Percentiles rank a stretch among this genome's conserved stretches.
Conservation (phyloP, 2,113 vertebrate genomes). For the Equus quagga region DNA sequence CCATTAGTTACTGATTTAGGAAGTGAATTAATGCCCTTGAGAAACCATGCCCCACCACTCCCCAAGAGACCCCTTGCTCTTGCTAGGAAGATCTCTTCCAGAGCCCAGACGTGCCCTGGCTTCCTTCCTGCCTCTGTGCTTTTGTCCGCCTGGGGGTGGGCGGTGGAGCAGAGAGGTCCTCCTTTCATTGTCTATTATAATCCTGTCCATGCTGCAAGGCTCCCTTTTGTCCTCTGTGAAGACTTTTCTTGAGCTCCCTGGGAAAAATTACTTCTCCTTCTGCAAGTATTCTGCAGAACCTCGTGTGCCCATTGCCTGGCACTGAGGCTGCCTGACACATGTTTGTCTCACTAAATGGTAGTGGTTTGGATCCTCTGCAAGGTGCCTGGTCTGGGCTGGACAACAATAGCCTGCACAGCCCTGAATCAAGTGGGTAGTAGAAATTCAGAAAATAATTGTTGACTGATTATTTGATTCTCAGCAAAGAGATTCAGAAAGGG, state of each 20-base stretch:
- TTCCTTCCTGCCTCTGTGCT: not conserved
- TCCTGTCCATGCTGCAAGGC: not conserved
- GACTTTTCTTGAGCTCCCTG: not conserved
- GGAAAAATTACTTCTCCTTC: not conserved
- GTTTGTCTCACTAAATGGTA: not conserved
- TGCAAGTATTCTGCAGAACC: not conserved
- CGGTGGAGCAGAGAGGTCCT: rapidly evolving
- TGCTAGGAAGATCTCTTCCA: not conserved
- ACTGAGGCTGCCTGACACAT: not conserved
- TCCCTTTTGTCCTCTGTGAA: not conserved
- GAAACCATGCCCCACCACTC: not conserved
- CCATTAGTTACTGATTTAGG: not conserved
- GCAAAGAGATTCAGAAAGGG: not conserved
- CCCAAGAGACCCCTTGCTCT: not conserved
- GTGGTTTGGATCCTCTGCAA: not conserved
- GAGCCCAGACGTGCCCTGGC: not conserved
- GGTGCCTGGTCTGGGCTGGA: not conserved
- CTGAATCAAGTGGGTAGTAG: not conserved
- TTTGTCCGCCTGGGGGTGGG: not conserved
- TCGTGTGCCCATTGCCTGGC: not conserved
- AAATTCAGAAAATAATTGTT: not conserved
- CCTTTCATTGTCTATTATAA: not conserved
- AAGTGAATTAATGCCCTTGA: not conserved
- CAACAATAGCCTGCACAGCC: not conserved
- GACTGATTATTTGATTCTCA: not conserved